Evolutionary conservation across 2,888 invertebrate genomes (phyloP).

Genomic region (Acronicta alni): DNA sequence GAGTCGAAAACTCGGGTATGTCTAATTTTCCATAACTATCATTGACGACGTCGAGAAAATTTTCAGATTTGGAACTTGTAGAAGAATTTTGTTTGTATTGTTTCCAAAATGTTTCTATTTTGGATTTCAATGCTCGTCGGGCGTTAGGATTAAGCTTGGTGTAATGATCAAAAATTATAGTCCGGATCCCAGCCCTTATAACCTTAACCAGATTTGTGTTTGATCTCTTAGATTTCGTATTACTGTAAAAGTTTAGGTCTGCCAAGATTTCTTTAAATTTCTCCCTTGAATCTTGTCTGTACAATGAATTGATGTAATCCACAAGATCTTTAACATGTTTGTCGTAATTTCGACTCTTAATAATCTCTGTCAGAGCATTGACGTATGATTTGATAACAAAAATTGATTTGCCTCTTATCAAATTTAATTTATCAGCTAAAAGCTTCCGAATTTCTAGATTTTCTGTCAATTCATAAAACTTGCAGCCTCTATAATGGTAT

Average conservation of each 20-base stretch:
- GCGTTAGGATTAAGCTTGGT: conserved; percentile 56
- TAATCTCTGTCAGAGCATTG: conserved; percentile 22
- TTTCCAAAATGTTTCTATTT: conserved; percentile 32
- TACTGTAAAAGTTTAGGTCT: conserved; percentile 57
- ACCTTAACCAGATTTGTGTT: conserved; percentile 55
- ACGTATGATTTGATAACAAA: conserved; percentile 52
- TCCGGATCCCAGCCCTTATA: conserved; percentile 58
- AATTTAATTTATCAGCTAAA: conserved; percentile 55
- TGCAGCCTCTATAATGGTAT: conserved; percentile 63
- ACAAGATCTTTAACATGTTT: conserved; percentile 45
- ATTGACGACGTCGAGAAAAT: not conserved
- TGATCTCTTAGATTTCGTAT: conserved; percentile 46
- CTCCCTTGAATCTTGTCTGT: conserved; percentile 42
- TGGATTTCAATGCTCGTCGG: conserved; percentile 54
- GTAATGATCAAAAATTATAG: conserved; percentile 67
- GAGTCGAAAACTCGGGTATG: too few relatives aligned
- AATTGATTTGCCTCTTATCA: conserved; percentile 48
- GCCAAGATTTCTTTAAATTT: conserved; percentile 59
- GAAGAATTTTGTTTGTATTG: not conserved
- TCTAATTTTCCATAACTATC: too few relatives aligned
- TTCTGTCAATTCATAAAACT: conserved; percentile 61
- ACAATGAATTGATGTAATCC: conserved; percentile 66
- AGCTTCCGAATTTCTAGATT: conserved; percentile 53
- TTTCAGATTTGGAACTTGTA: too few relatives aligned
- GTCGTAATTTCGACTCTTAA: conserved; percentile 47